Evolutionary conservation across 1,140 invertebrate genomes (phyloP), one percentile per base, ranked within the genome.

Genomic region (Heliothis subflexa): DNA sequence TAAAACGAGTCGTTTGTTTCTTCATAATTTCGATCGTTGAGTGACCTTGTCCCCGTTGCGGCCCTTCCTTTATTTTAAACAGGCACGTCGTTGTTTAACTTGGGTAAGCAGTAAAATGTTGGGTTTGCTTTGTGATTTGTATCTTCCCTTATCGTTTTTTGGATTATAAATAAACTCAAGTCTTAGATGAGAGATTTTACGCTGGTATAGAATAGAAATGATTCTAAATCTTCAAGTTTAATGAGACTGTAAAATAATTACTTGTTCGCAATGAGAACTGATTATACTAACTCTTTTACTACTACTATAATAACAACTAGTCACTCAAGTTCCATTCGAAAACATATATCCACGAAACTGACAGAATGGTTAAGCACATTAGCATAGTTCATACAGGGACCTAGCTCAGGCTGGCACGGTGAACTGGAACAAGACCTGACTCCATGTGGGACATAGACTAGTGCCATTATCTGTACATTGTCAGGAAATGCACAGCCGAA

Each of bases 41-140:
- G n/a, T 33, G 54, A 55, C 70, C 70, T 73, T 55, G 70, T 9
- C 52, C 33, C 40, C 54, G 11, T 73, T 57, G 40, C 49, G 49
- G 13, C 28, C 28, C 54, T 45, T 54, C 47, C 52, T 55, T n/a
- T 59, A 59, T 47, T 73, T 70, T 12, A 55, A 57, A 73, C 70
- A 73, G 57, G 70, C 54, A 73, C 54, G 13, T 45, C 57, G 33
- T 40, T 64, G 45, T 64, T 57, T 10, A 73, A 73, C 70, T 72
- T 72, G 12, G 28, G 61, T 45, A 40, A 16, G 33, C 14, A 33
- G 14, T 64, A 33, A 64, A 64, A 16, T 64, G 45, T 47, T 64
- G 3, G 21, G 16, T 25, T 62, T 28, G 25, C 57, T 10, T 14
- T 52, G 33, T 40, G 33, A 40, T 52, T n/a, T 55, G 54, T 55